Evolutionary conservation across 2,888 invertebrate genomes (phyloP).

Genomic region (Agriopis aurantiaria): DNA sequence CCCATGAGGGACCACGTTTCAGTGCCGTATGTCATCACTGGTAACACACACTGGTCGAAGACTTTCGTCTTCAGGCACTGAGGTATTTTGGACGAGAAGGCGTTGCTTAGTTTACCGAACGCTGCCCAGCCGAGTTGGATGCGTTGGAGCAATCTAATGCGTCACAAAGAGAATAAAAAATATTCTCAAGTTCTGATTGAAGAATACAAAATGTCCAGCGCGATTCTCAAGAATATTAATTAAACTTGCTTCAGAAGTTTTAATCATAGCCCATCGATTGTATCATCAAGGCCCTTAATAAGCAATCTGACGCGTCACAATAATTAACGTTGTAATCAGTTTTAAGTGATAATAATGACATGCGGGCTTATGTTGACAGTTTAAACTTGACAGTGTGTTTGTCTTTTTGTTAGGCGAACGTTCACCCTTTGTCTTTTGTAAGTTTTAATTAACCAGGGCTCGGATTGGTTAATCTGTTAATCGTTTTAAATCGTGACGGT

Average conservation of each 20-base stretch:
- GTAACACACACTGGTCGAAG: too few relatives aligned
- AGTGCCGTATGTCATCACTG: too few relatives aligned
- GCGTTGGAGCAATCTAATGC: too few relatives aligned
- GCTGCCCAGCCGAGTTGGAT: too few relatives aligned
- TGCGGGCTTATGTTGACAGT: constrained; percentile 67
- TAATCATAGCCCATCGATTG: constrained; percentile 62
- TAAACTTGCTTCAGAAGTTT: constrained; percentile 14
- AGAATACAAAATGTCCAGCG: neutral
- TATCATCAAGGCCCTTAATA: constrained; percentile 71
- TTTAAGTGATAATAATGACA: constrained; percentile 83
- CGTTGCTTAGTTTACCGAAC: too few relatives aligned
- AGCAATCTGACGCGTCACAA: constrained; percentile 79
- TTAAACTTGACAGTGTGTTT: constrained; percentile 55
- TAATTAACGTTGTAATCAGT: constrained; percentile 81
- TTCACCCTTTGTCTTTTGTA: constrained; percentile 70
- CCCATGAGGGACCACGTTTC: too few relatives aligned
- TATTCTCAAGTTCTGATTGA: too few relatives aligned
- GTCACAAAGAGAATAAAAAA: too few relatives aligned
- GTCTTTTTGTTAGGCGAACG: constrained; percentile 67
- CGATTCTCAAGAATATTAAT: constrained; percentile 5
- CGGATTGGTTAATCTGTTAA: constrained; percentile 30
- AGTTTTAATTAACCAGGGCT: constrained; percentile 41
- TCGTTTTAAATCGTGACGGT: constrained; percentile 20
- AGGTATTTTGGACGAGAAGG: too few relatives aligned
- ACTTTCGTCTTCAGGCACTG: too few relatives aligned